These are phyloP conservation scores for Antheraea pernyi DNA, from an alignment of 1,140 invertebrate genomes.

Conservation along the genomic window DNA sequence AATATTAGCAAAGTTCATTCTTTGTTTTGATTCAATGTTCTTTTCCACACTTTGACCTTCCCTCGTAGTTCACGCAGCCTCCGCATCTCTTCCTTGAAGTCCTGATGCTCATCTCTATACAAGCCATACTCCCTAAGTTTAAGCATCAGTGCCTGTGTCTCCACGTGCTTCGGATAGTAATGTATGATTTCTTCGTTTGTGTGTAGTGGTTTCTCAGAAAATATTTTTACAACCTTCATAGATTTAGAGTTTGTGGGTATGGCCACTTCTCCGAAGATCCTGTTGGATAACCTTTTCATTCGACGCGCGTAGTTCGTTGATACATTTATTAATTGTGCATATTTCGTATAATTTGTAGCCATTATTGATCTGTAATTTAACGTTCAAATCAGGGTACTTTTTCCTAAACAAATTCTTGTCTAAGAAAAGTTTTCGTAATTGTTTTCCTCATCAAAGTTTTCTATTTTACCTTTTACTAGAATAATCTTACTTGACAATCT, in stretches of 20 bases:
- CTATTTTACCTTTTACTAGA: too few relatives aligned
- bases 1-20: conserved; percentile 6
- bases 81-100: conserved; percentile 95
- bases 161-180: conserved; percentile 93
- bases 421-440: background rate
- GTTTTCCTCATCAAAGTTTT: background rate
- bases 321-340: conserved; percentile 84
- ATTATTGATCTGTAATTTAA: conserved; percentile 33
- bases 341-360: conserved; percentile 81
- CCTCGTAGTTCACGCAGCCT: conserved; percentile 88
- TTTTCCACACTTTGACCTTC: conserved; percentile 81
- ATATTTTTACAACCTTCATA: conserved; percentile 91
- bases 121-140: conserved; percentile 88
- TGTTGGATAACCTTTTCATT: conserved; percentile 92
- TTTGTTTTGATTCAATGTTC: conserved; percentile 48
- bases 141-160: conserved; percentile 86
- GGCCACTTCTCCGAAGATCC: conserved; percentile 94
- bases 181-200: conserved; percentile 86
- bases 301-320: conserved; percentile 89
- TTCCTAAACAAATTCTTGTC: background rate
- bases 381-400: background rate
- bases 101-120: conserved; percentile 93
- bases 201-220: conserved; percentile 87
- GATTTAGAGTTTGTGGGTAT: conserved; percentile 86
- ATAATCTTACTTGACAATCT: too few relatives aligned